Evolutionary conservation across 2,113 vertebrate species (phyloP).

Genomic region (Shinisaurus crocodilurus): DNA sequence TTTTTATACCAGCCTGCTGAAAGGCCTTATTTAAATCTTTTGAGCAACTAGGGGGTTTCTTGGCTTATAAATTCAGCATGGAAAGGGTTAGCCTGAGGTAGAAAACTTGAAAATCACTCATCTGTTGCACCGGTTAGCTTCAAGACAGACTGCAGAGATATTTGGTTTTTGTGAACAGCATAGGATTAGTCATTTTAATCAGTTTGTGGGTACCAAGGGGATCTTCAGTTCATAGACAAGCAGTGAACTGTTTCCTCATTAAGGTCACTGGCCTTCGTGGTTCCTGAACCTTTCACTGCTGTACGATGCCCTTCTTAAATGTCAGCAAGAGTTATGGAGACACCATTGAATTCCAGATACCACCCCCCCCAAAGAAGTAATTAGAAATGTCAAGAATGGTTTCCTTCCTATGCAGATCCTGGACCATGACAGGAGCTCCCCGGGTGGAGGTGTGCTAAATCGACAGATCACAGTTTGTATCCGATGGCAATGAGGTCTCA

Average conservation of each 20-base stretch:
- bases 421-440: conserved; percentile 37
- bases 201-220: background rate
- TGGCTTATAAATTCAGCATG: background rate
- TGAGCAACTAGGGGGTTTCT: background rate
- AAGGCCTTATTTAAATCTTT: background rate
- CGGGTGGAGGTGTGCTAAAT: background rate
- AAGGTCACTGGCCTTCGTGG: background rate
- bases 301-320: conserved; percentile 42
- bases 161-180: background rate
- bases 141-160: background rate
- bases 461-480: fast-evolving
- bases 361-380: conserved; percentile 37
- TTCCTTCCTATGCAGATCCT: conserved; percentile 14
- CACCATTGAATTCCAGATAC: conserved; percentile 3
- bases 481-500: background rate
- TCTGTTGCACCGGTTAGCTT: background rate
- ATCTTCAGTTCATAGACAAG: background rate
- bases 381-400: conserved; percentile 61
- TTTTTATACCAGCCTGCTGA: background rate
- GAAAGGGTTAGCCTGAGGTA: background rate
- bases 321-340: conserved; percentile 21
- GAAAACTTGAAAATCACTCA: background rate
- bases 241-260: conserved; percentile 1
- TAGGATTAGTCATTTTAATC: background rate
- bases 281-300: background rate